Conservation (phyloP, 2,888 invertebrate species). For the Eurytoma adleriae region DNA sequence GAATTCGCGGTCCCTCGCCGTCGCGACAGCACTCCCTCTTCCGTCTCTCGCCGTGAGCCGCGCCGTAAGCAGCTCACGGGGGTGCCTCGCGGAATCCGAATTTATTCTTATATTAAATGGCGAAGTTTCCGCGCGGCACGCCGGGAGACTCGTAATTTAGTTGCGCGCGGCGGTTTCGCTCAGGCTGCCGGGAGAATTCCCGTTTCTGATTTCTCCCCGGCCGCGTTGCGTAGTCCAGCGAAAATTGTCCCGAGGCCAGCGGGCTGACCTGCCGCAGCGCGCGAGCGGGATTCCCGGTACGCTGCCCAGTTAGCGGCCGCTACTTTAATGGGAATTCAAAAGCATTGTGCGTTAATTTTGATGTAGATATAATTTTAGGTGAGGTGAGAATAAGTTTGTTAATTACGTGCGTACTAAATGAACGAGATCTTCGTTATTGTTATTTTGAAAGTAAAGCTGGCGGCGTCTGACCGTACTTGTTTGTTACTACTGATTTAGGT, state of each 20-base stretch:
- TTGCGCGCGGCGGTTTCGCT: constrained; percentile 55
- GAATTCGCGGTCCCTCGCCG: neutral
- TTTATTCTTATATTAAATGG: constrained; percentile 71
- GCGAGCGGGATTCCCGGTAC: neutral
- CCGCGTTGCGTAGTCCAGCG: neutral
- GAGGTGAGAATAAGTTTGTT: too few relatives aligned
- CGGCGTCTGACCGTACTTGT: too few relatives aligned
- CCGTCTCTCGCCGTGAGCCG: constrained; percentile 48
- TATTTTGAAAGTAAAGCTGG: too few relatives aligned
- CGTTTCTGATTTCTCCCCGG: constrained; percentile 32
- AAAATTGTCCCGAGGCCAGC: constrained; percentile 30
- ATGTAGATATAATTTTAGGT: neutral
- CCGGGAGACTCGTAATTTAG: constrained; percentile 64
- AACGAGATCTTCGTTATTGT: too few relatives aligned
- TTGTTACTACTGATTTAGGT: too few relatives aligned
- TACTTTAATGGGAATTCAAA: too few relatives aligned
- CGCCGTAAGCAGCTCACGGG: constrained; percentile 57
- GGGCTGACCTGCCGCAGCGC: neutral
- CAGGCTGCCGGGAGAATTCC: constrained; percentile 11
- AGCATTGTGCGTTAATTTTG: too few relatives aligned
- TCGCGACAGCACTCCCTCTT: constrained; percentile 16
- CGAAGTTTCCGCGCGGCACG: constrained; percentile 64
- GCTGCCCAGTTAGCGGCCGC: neutral
- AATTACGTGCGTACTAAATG: too few relatives aligned
- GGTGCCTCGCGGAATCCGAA: constrained; percentile 64